Evolutionary conservation across 2,113 vertebrate genomes (phyloP), one percentile per base, ranked within the genome.

Genomic region (Electrona antarctica): DNA sequence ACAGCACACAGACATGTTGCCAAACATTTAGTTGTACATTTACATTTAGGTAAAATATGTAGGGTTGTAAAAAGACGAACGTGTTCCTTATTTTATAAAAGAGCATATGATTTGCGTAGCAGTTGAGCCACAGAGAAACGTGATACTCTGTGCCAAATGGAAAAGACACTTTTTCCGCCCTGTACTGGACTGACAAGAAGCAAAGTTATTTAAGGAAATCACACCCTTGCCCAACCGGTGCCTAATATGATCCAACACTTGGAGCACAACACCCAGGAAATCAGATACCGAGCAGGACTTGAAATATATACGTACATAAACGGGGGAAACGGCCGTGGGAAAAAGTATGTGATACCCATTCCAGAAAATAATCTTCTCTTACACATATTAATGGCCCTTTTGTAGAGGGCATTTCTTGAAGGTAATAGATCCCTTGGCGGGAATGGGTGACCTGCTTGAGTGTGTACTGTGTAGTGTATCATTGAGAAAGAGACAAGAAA

Each of bases 351-450:
- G 67, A 84, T 75, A 84, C 71, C 60, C 2, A 45, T 50, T 84
- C 69, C 10, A 70, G 52, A 73, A 76, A 79, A 47, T 28, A 59
- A 74, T 63, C 64, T 68, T 49, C 52, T 76, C 74, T 82, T 66
- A 69, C 64, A 64, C 74, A 62, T 79, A 80, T 69, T 82, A 77
- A 79, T 79, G 74, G 80, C 46, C n/a, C 87, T 78, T 71, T 88
- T 87, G 21, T 85, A 6, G 33, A 60, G 59, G 8, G 10, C 81
- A 69, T 74, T 66, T 80, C 81, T 83, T 41, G 63, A 60, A 78
- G 82, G 67, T 87, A 77, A 65, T 62, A 63, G 84, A 85, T 85
- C 71, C 47, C 54, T 51, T 54, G 50, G 62, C 79, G 45, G 76
- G 58, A 72, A 83, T 49, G 33, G 77, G 71, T 79, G 64, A 74